A percentile compares a stretch with the other conserved stretches of the same genome.
These are phyloP conservation scores for Cariama cristata DNA, from an alignment of 2,113 vertebrate species.

Conservation along the genomic window DNA sequence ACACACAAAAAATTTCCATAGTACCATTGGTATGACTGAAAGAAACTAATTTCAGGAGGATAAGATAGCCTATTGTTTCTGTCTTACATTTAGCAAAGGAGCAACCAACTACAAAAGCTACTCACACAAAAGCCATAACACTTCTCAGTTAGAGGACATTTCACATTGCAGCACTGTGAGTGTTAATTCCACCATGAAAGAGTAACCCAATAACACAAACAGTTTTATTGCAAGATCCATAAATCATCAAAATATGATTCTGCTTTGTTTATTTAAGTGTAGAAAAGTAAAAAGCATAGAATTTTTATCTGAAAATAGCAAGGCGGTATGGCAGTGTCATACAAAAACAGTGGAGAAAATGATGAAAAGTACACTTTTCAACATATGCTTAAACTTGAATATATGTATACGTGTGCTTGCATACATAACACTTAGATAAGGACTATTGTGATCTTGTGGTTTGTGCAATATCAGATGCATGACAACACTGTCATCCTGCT, in stretches of 20 bases:
- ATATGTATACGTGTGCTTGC: not conserved
- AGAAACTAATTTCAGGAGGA: not conserved
- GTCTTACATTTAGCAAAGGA: not conserved
- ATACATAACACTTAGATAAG: not conserved
- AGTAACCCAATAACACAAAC: not conserved
- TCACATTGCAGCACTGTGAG: not conserved
- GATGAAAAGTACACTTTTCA: not conserved
- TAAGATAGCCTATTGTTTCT: not conserved
- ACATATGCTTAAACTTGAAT: not conserved
- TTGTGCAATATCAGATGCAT: not conserved
- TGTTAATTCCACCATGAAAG: not conserved
- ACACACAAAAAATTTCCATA: not conserved
- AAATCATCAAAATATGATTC: not conserved
- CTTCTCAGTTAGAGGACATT: not conserved
- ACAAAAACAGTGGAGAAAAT: not conserved
- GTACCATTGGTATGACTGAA: not conserved
- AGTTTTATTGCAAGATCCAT: not conserved
- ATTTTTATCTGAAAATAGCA: not conserved
- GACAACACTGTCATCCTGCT: not conserved
- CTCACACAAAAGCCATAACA: not conserved
- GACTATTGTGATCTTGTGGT: not conserved
- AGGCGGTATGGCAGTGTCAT: not conserved
- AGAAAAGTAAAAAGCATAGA: not conserved
- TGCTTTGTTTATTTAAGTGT: not conserved
- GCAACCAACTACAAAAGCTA: not conserved